Evolutionary conservation across 2,888 invertebrate genomes (phyloP).

Genomic region (Sesia apiformis): DNA sequence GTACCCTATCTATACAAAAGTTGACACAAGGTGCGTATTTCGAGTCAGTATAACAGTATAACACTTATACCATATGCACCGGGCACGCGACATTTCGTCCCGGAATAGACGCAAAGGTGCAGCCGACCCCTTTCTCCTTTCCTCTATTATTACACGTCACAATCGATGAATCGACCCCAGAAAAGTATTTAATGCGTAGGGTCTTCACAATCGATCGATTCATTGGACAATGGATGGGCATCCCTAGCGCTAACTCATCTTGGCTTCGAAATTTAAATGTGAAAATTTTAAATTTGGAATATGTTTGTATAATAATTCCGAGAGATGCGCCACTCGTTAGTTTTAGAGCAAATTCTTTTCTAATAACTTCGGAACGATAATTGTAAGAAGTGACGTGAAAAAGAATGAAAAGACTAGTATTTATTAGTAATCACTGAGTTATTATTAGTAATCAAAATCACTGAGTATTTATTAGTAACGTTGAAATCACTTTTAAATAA

Average conservation of each 20-base stretch:
- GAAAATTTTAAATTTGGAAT: neutral
- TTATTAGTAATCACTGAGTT: too few species aligned
- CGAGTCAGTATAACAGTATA: neutral
- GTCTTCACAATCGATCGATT: conserved; percentile 28
- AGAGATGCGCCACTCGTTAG: too few species aligned
- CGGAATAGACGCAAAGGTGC: conserved; percentile 45
- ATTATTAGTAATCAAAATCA: too few species aligned
- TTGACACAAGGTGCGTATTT: neutral
- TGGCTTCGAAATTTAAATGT: neutral
- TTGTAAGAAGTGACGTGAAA: too few species aligned
- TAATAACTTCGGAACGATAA: too few species aligned
- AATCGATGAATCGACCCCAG: conserved; percentile 34
- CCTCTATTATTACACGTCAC: conserved; percentile 35
- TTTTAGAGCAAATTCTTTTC: too few species aligned
- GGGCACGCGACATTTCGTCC: conserved; percentile 49
- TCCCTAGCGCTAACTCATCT: neutral
- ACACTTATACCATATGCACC: conserved; percentile 6
- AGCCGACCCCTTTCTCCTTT: conserved; percentile 46
- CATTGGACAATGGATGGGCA: conserved; percentile 4
- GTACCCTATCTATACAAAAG: neutral
- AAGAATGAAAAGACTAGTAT: too few species aligned
- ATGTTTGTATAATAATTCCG: too few species aligned
- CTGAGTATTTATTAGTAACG: too few species aligned
- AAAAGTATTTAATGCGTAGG: conserved; percentile 32
- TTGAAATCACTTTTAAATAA: too few species aligned